A percentile compares a stretch with the other conserved stretches of the same genome.
phyloP scores from a whole-genome alignment of 2,113 vertebrate species.

The Menura novaehollandiae region DNA sequence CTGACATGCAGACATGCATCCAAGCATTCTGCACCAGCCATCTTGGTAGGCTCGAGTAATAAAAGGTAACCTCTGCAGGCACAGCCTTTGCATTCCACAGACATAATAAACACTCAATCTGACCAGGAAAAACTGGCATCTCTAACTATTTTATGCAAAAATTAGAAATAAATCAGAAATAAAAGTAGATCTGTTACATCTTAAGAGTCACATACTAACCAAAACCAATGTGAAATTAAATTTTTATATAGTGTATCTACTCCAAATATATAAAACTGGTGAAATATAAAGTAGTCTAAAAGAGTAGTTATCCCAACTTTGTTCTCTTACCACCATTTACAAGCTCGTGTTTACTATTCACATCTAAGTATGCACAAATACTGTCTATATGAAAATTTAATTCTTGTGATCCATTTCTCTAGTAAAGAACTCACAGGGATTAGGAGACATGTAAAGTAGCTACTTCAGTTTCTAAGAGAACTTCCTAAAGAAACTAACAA shows the following conservation, averaged over 20 bases:
- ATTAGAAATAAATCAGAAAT: neutral
- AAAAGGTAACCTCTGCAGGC: neutral
- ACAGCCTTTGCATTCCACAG: neutral
- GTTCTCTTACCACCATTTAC: neutral
- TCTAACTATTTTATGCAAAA: neutral
- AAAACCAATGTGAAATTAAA: neutral
- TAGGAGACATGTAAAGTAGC: neutral
- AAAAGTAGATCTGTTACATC: neutral
- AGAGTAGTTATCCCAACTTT: neutral
- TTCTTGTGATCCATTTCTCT: neutral
- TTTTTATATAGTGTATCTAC: neutral
- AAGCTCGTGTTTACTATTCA: neutral
- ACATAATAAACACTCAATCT: neutral
- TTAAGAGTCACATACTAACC: neutral
- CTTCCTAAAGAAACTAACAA: neutral
- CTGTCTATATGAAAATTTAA: neutral
- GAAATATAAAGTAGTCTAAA: neutral
- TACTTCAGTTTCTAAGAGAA: neutral
- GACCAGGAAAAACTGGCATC: neutral
- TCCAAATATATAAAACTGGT: neutral
- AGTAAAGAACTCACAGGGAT: neutral
- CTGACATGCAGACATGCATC: neutral
- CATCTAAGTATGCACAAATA: neutral
- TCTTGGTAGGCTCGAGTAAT: accelerated
- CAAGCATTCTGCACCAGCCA: neutral